Evolutionary conservation across 2,797 vertebrate genomes (phyloP), one percentile per base, ranked within the genome.

Genomic region (Chaenodraco wilsoni): DNA sequence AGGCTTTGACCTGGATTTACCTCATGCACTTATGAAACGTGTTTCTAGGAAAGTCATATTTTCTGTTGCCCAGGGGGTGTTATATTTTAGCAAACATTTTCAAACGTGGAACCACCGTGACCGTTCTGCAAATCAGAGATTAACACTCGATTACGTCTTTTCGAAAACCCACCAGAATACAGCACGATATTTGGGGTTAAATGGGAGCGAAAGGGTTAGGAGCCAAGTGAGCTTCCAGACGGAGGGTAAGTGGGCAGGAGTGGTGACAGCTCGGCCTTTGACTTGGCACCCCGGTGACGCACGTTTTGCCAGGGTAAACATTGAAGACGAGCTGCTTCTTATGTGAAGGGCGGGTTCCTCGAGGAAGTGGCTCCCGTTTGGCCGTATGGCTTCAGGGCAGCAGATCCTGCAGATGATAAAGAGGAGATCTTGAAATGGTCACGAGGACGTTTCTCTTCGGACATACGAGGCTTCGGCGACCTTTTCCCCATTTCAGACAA

Each of bases 221-320:
- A 72, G 79, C 72, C 78, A 80, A 76, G 50, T 44, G 45, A 57
- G 81, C 71, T 31, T 31, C 74, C 33, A 44, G 43, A 56, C 46
- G 7, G 59, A n/a, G 62, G 60, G 49, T 50, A 40, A 79, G 63
- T 55, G 7, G 72, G 76, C 52, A 50, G 31, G 19, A 69, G 75
- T 81, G 83, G 67, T 76, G 86, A 85, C 85, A 89, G 87, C 68
- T 66, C 66, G 27, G 56, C 70, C 75, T 86, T 80, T 67, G 70
- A 65, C 81, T 84, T 86, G 84, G 74, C 81, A 15, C 40, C 4
- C 19, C 2, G 52, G 27, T 65, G 46, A 69, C 13, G 46, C 21
- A 84, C 43, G 17, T 31, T 75, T 65, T 70, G 84, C 79, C 83
- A 86, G 76, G 60, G 71, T 90, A 83, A 89, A 81, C 85, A 86